A percentile compares a stretch with the other conserved stretches of the same genome.
Evolutionary conservation across 2,888 invertebrate genomes (phyloP).

Genomic region (Phytoseiulus persimilis): DNA sequence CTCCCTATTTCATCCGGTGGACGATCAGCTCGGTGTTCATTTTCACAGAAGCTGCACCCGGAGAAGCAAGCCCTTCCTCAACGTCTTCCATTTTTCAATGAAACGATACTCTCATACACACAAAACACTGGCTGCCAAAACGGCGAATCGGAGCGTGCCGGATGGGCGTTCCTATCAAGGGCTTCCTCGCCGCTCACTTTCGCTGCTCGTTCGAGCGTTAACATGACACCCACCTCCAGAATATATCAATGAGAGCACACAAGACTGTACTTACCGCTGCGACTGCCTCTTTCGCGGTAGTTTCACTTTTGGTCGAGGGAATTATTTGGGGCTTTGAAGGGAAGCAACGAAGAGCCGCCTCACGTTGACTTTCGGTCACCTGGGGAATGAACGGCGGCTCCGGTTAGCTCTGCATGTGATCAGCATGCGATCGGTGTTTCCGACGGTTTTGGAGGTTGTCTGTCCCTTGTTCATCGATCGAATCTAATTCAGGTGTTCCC

Average conservation of each 20-base stretch:
- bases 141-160: background rate
- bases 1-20: no score
- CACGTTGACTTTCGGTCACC: conserved; percentile 37
- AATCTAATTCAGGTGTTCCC: background rate
- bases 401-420: background rate
- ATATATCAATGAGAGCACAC: background rate
- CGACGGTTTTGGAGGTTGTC: background rate
- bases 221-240: background rate
- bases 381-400: background rate
- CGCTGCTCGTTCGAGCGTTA: background rate
- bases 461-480: background rate
- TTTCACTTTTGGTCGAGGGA: background rate
- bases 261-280: background rate
- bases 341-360: conserved; percentile 28
- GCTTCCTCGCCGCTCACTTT: background rate
- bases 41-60: no score
- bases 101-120: background rate
- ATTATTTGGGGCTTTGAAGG: conserved; percentile 19
- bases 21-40: no score
- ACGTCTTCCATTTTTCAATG: no score
- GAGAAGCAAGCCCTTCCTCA: no score
- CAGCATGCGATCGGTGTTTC: background rate
- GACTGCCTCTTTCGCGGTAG: background rate
- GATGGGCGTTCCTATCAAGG: background rate
- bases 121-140: background rate